Conservation (phyloP, 92 coral and sea anemone genomes). For the Actinernus sp. region DNA sequence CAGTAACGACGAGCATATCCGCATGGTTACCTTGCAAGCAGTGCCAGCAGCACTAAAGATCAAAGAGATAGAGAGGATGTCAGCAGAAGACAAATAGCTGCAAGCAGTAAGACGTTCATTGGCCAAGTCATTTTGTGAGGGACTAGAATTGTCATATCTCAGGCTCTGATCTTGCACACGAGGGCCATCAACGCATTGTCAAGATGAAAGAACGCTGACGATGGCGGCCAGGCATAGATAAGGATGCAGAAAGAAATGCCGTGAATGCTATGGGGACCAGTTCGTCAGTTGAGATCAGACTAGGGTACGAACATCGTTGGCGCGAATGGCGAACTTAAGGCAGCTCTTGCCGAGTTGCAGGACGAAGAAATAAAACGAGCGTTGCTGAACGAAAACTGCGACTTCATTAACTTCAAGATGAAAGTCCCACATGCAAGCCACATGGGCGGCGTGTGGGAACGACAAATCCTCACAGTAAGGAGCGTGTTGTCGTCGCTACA, state of each 20-base stretch:
- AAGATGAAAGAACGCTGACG: constrained; percentile 55
- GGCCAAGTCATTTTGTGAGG: too few species aligned
- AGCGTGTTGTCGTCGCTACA: neutral
- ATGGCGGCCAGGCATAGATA: too few species aligned
- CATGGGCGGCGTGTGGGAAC: too few species aligned
- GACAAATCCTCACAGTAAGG: constrained; percentile 1
- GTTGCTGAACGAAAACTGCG: constrained; percentile 46
- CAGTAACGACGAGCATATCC: constrained; percentile 28
- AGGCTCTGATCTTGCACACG: constrained; percentile 40
- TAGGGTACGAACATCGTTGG: constrained; percentile 53
- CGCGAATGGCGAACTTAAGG: constrained; percentile 18
- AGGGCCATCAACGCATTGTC: constrained; percentile 63
- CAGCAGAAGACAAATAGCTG: too few species aligned
- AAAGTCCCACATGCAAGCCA: too few species aligned
- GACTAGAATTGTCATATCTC: constrained; percentile 51
- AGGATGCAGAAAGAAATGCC: constrained; percentile 25
- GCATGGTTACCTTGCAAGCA: too few species aligned
- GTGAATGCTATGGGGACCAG: constrained; percentile 45
- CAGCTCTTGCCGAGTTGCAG: too few species aligned
- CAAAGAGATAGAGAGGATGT: too few species aligned
- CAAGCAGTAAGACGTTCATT: too few species aligned
- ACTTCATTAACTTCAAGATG: constrained; percentile 45
- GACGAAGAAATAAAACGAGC: too few species aligned
- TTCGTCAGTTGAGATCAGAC: constrained; percentile 36
- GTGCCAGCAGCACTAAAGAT: too few species aligned